Evolutionary conservation across 1,140 invertebrate species (phyloP).

Genomic region (Contarinia nasturtii): DNA sequence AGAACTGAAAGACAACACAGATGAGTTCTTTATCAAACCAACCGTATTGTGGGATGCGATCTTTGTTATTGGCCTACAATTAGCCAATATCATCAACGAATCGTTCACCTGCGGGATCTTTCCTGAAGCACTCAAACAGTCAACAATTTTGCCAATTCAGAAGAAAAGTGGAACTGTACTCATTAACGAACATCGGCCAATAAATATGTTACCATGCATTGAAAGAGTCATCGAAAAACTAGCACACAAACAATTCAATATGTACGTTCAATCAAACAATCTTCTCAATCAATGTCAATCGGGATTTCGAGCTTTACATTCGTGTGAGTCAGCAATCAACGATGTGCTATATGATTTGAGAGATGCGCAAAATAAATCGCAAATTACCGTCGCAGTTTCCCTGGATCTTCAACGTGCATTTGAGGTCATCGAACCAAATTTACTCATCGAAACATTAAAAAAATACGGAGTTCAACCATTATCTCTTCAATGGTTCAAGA

Average conservation of each 20-base stretch:
- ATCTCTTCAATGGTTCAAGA: not conserved
- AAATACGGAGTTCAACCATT: not conserved
- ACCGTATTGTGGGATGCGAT: not conserved
- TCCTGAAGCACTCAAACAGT: not conserved
- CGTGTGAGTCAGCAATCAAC: not conserved
- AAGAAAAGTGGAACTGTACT: not conserved
- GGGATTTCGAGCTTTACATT: not conserved
- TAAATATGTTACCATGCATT: not conserved
- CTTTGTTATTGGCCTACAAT: not conserved
- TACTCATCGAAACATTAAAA: not conserved
- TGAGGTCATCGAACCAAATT: not conserved
- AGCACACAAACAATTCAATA: not conserved
- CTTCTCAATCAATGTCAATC: not conserved
- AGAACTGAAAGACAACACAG: not conserved
- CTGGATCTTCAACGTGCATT: not conserved
- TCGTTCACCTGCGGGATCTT: not conserved
- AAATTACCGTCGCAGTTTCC: not conserved
- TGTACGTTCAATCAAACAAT: not conserved
- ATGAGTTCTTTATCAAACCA: not conserved
- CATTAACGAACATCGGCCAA: not conserved
- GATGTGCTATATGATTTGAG: not conserved
- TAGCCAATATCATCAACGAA: not conserved
- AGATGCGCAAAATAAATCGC: not conserved
- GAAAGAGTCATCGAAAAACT: not conserved
- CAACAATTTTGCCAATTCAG: not conserved